Conservation (phyloP, 1,140 invertebrate genomes). For the Drosophila jambulina region DNA sequence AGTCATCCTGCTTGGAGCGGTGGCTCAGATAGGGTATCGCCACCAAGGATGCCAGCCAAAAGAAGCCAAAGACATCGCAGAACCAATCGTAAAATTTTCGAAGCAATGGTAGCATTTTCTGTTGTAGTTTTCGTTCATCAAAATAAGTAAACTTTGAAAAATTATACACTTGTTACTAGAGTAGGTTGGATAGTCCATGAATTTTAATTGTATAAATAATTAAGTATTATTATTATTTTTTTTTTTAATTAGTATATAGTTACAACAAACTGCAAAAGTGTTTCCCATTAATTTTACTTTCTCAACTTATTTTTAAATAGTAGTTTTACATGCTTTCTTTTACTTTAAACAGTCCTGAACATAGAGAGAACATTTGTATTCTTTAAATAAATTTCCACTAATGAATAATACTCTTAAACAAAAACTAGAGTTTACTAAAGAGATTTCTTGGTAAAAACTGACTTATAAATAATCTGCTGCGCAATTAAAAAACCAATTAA, state of each 20-base stretch:
- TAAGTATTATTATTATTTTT: neutral
- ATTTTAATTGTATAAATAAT: neutral
- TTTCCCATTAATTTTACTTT: too few relatives aligned
- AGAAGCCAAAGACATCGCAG: slow-evolving; percentile 3
- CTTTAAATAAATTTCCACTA: neutral
- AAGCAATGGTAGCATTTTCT: slow-evolving; percentile 6
- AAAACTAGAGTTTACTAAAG: neutral
- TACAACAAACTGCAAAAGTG: too few relatives aligned
- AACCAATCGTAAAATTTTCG: neutral
- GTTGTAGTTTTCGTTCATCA: neutral
- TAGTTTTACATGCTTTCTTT: too few relatives aligned
- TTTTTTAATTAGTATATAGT: too few relatives aligned
- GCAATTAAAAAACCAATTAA: neutral
- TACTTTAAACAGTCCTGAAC: too few relatives aligned
- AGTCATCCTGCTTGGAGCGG: slow-evolving; percentile 23
- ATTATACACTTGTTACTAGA: neutral
- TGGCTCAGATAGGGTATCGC: slow-evolving; percentile 48
- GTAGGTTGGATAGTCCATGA: neutral
- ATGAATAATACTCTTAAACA: neutral
- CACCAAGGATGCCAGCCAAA: slow-evolving; percentile 17
- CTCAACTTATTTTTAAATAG: too few relatives aligned
- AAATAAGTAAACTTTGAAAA: neutral
- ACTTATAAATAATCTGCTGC: neutral
- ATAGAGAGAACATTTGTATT: too few relatives aligned
- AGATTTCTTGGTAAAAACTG: neutral